A percentile compares a stretch with the other conserved stretches of the same genome.
These are phyloP conservation scores for Trichoplax adhaerens DNA, from an alignment of 37 sponge, comb jelly and placozoan genomes.

Conservation along the genomic window DNA sequence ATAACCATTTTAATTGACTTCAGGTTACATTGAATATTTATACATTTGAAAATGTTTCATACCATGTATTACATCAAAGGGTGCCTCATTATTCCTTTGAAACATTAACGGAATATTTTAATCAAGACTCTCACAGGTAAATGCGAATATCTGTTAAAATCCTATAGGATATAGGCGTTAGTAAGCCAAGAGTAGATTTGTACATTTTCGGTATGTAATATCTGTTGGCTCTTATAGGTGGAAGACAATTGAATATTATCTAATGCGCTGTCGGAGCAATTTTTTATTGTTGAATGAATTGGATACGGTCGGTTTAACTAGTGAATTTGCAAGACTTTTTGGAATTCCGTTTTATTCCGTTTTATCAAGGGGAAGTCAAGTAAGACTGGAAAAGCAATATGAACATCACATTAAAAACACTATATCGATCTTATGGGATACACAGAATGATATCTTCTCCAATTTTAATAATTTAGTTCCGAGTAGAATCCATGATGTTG, in stretches of 20 bases:
- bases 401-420: not conserved
- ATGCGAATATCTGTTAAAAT: no score
- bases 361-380: slow-evolving; percentile 72
- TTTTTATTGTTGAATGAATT: slow-evolving; percentile 52
- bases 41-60: slow-evolving; percentile 71
- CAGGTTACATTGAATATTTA: slow-evolving; percentile 61
- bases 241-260: slow-evolving; percentile 61
- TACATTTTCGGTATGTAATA: no score
- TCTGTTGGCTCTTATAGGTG: slow-evolving; percentile 9
- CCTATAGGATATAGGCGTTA: no score
- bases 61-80: slow-evolving; percentile 71
- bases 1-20: not conserved
- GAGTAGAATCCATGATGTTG: slow-evolving; percentile 95
- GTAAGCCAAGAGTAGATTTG: no score
- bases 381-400: slow-evolving; percentile 15
- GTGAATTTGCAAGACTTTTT: slow-evolving; percentile 93
- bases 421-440: no score
- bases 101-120: slow-evolving; percentile 53
- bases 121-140: no score
- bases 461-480: slow-evolving; percentile 20
- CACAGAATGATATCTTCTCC: not conserved
- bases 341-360: slow-evolving; percentile 88
- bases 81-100: slow-evolving; percentile 40
- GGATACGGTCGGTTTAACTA: slow-evolving; percentile 75
- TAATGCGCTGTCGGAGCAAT: slow-evolving; percentile 47